phyloP scores from a whole-genome alignment of 1,140 invertebrate species.

The Phymastichus coffea region DNA sequence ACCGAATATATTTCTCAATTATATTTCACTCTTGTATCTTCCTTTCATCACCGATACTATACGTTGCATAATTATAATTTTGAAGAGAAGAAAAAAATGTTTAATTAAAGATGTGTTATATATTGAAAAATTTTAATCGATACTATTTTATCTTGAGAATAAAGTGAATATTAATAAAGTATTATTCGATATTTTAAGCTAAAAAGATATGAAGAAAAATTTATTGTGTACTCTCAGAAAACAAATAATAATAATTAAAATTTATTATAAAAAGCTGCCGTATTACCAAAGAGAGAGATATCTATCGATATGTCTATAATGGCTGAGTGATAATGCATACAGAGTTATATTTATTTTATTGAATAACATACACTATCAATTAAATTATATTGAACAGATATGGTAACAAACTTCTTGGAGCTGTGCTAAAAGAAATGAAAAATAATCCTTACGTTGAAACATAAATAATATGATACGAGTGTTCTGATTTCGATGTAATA shows the following conservation, averaged over 20 bases:
- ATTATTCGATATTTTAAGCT: constrained; percentile 19
- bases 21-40: constrained; percentile 1
- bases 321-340: not conserved
- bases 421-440: too few species aligned
- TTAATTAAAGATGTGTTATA: constrained; percentile 24
- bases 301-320: constrained; percentile 1
- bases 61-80: constrained; percentile 20
- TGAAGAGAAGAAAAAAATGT: constrained; percentile 7
- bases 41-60: constrained; percentile 13
- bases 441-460: too few species aligned
- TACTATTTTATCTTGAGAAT: constrained; percentile 20
- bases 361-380: too few species aligned
- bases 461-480: too few species aligned
- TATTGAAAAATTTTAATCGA: constrained; percentile 23
- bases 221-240: constrained; percentile 20
- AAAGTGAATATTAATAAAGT: constrained; percentile 1
- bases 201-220: constrained; percentile 19
- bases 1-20: constrained; percentile 10
- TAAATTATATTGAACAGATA: too few species aligned
- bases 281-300: constrained; percentile 3
- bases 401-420: too few species aligned
- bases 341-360: too few species aligned
- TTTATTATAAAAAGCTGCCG: constrained; percentile 11
- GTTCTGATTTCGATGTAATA: constrained; percentile 9
- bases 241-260: not conserved